A percentile compares a stretch with the other conserved stretches of the same genome.
These are phyloP conservation scores for Avahi laniger DNA, from an alignment of 2,797 vertebrate species.

Conservation along the genomic window DNA sequence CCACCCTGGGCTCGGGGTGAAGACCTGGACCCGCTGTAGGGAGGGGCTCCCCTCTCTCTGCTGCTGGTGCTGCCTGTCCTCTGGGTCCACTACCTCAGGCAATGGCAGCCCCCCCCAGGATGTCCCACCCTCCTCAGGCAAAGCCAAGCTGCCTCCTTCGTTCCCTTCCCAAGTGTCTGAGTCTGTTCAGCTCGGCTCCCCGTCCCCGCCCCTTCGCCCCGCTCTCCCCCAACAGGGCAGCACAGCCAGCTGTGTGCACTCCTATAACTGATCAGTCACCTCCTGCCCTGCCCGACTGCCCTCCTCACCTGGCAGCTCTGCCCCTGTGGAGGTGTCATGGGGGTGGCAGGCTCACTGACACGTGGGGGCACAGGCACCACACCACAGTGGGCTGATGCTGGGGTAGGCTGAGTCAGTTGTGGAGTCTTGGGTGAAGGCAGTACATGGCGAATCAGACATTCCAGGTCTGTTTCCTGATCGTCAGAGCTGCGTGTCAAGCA, in stretches of 20 bases:
- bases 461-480: not conserved
- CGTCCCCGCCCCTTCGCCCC: too few species aligned
- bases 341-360: not conserved
- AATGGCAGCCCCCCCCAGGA: not conserved
- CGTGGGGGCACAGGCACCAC: accelerated
- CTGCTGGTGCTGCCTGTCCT: not conserved
- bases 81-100: not conserved
- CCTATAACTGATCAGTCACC: not conserved
- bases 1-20: not conserved
- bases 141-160: not conserved
- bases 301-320: not conserved
- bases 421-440: not conserved
- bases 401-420: not conserved
- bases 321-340: accelerated
- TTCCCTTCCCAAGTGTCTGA: not conserved
- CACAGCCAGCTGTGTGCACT: not conserved
- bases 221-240: too few species aligned
- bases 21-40: not conserved
- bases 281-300: not conserved
- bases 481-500: not conserved
- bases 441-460: not conserved
- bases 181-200: not conserved
- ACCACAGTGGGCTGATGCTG: accelerated
- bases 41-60: not conserved
- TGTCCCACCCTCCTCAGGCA: not conserved